Evolutionary conservation across 2,113 vertebrate genomes (phyloP).

Genomic region (Melospiza melodia): DNA sequence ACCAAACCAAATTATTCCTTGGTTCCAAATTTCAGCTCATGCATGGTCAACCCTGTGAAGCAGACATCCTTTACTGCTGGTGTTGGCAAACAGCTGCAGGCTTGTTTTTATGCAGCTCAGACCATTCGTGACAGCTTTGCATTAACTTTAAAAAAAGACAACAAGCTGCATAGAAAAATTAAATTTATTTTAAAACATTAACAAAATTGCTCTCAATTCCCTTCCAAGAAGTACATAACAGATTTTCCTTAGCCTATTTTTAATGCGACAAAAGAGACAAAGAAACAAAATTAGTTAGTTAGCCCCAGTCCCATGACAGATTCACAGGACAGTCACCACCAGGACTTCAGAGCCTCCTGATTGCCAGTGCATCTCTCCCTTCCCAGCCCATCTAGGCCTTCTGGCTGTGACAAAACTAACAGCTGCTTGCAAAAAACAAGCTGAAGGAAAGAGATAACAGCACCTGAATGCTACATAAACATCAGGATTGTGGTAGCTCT

Average conservation of each 20-base stretch:
- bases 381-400: neutral
- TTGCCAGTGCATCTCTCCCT: neutral
- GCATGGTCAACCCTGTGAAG: neutral
- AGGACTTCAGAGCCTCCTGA: neutral
- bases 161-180: neutral
- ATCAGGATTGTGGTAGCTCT: neutral
- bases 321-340: neutral
- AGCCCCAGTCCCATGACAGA: neutral
- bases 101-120: neutral
- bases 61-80: neutral
- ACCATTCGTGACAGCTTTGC: neutral
- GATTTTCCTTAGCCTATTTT: neutral
- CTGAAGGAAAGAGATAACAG: constrained; percentile 54
- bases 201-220: neutral
- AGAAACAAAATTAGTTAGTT: neutral
- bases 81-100: neutral
- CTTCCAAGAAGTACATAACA: neutral
- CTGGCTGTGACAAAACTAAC: constrained; percentile 17
- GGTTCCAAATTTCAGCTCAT: neutral
- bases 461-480: constrained; percentile 25
- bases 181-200: neutral
- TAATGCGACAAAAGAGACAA: neutral
- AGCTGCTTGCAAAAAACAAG: constrained; percentile 26
- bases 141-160: constrained; percentile 6
- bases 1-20: neutral